Conservation (phyloP, 2,797 vertebrate genomes). For the Varecia variegata region DNA sequence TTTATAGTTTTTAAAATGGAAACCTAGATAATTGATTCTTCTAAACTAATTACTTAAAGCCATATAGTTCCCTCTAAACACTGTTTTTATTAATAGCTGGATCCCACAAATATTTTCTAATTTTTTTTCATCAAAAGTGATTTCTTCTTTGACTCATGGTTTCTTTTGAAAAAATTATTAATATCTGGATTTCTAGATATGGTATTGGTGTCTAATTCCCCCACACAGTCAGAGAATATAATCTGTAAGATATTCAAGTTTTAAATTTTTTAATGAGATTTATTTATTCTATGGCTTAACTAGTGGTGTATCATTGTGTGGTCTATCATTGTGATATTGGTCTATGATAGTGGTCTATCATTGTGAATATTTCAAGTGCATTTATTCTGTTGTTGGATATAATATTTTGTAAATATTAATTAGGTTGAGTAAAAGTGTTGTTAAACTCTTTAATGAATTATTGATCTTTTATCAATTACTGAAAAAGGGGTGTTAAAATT, state of each 20-base stretch:
- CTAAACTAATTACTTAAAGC: neutral
- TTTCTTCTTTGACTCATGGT: neutral
- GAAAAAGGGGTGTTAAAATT: neutral
- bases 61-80: neutral
- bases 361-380: neutral
- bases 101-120: neutral
- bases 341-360: no score
- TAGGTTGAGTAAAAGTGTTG: neutral
- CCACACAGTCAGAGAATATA: neutral
- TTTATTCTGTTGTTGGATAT: neutral
- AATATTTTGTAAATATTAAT: neutral
- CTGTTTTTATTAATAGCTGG: neutral
- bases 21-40: neutral
- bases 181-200: neutral
- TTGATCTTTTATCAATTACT: neutral
- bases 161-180: neutral
- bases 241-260: neutral
- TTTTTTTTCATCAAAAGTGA: neutral
- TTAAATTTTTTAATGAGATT: neutral
- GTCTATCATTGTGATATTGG: no score
- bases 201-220: neutral
- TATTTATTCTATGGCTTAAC: neutral
- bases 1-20: neutral
- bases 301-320: neutral
- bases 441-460: neutral